Evolutionary conservation across 2,113 vertebrate genomes (phyloP).

Genomic region (Castor canadensis): DNA sequence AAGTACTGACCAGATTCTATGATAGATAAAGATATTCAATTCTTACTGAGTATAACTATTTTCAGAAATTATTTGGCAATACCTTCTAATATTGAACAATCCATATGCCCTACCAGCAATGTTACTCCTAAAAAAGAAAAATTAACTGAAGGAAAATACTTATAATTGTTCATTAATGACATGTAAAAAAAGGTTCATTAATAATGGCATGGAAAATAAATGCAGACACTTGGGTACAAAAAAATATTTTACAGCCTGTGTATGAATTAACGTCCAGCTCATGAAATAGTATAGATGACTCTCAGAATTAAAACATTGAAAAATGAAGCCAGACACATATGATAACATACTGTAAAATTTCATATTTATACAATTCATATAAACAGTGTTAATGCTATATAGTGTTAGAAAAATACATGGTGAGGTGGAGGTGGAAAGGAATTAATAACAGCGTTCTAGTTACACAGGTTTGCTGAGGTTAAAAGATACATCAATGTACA

Average conservation of each 20-base stretch:
- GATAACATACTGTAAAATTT: neutral
- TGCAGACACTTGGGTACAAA: neutral
- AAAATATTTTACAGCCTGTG: neutral
- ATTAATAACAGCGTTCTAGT: neutral
- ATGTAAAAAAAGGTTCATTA: neutral
- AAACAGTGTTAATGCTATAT: too few species aligned
- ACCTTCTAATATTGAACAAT: neutral
- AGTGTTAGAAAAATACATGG: too few species aligned
- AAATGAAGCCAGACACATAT: neutral
- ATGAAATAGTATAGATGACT: neutral
- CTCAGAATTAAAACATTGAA: neutral
- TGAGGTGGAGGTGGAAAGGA: neutral
- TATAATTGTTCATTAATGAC: neutral
- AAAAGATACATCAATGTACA: neutral
- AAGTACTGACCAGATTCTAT: neutral
- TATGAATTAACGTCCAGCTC: neutral
- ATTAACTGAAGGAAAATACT: neutral
- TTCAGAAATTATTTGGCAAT: neutral
- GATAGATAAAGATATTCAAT: neutral
- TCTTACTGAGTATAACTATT: neutral
- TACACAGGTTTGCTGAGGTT: too few species aligned
- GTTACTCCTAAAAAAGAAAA: neutral
- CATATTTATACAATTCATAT: neutral
- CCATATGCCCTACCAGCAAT: neutral
- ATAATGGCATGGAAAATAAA: neutral